Base-by-base conservation (phyloP, 1,140 invertebrate genomes). In the Brachionus calyciflorus region DNA sequence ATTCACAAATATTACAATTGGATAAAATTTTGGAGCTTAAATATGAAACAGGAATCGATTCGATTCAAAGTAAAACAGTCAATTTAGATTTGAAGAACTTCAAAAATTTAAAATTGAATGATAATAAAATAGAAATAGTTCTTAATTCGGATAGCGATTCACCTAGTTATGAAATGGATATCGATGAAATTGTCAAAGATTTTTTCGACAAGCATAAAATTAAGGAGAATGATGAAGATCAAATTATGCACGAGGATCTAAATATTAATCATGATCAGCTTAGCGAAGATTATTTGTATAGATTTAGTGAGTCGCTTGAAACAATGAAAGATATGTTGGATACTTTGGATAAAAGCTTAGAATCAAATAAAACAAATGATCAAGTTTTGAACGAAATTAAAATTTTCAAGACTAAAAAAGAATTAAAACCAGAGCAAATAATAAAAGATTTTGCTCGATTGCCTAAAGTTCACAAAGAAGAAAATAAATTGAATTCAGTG, bases 71-170 rank as follows among this genome's bases (percentile, higher is more conserved):
- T 19, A 24, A 21, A 24, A 44, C 6, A 24, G 30, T 65, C 12
- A 41, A 65, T 24, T 10, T 21, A 24, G 21, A 65, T 17, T 21
- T 26, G 24, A 37, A 41, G 10, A 44, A 21, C 17, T 26, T 44
- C 12, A 24, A 65, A 26, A 46, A 65, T 44, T 41, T 65, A 44
- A 21, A 44, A 1, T 41, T 65, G 7, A 44, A 41, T 14, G 19
- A 65, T 2, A 65, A 65, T 44, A 65, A 44, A 65, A 19, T 65
- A 12, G 60, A 65, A 44, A 65, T 65, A 3, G 24, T 65, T 12
- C 9, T 65, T 26, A 24, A 41, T 10, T 65, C 60, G 0, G 37
- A 65, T 24, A 21, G 14, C 0, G 60, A 65, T 14, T 65, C 60
- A 44, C 37, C 60, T 6, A 44, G n/a, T 19, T 40, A n/a, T 37